A percentile compares a stretch with the other conserved stretches of the same genome.
These are phyloP conservation scores for Tachyglossus aculeatus DNA, from an alignment of 2,797 vertebrate species.

Conservation along the genomic window DNA sequence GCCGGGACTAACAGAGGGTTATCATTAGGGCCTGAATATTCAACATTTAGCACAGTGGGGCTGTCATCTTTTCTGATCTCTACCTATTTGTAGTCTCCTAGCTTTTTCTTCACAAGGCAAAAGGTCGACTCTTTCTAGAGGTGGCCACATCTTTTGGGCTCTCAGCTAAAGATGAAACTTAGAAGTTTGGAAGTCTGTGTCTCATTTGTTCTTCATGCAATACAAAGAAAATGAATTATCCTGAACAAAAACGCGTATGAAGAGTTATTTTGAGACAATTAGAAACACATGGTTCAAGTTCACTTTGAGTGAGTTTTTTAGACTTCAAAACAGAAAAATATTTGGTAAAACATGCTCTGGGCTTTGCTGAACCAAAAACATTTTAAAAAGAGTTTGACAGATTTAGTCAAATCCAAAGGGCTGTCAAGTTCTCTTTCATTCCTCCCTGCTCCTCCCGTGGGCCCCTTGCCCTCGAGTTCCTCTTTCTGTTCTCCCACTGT, in stretches of 20 bases:
- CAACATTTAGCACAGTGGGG: conserved; percentile 46
- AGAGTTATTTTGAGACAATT: neutral
- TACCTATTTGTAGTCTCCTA: conserved; percentile 52
- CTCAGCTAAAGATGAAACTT: conserved; percentile 16
- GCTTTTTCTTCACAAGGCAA: conserved; percentile 39
- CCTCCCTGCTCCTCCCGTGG: too few relatives aligned
- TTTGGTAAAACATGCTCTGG: neutral
- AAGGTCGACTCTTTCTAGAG: conserved; percentile 31
- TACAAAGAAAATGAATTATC: neutral
- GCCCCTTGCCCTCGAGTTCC: too few relatives aligned
- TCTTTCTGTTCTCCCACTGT: too few relatives aligned
- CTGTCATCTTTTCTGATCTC: conserved; percentile 46
- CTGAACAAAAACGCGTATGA: neutral
- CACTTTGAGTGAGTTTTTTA: neutral
- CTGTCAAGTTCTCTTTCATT: too few relatives aligned
- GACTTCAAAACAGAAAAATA: neutral
- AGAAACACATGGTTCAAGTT: neutral
- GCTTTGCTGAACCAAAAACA: neutral
- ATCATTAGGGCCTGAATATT: conserved; percentile 59
- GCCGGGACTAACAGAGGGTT: conserved; percentile 31
- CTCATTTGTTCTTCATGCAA: conserved; percentile 1
- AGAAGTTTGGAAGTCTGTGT: neutral
- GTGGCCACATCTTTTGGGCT: conserved; percentile 13
- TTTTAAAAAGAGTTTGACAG: conserved; percentile 2
- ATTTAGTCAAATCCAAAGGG: too few relatives aligned